phyloP scores from a whole-genome alignment of 1,140 invertebrate genomes.

The Vollenhovia emeryi region DNA sequence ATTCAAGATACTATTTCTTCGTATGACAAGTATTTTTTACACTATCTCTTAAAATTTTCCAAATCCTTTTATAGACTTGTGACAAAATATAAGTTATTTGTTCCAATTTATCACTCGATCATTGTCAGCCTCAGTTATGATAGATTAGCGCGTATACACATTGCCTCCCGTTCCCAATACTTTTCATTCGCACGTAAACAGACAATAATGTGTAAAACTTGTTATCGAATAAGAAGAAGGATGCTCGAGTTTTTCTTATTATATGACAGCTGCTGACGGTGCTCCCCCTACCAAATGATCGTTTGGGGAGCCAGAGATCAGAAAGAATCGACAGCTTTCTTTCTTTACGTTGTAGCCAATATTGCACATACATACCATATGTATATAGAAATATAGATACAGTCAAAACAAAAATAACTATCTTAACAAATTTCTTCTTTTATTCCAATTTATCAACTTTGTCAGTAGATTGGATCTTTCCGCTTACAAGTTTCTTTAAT shows the following conservation, averaged over 20 bases:
- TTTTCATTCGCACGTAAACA: background rate
- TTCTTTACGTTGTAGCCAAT: background rate
- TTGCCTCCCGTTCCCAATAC: background rate
- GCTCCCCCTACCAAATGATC: background rate
- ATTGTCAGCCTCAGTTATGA: background rate
- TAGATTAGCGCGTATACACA: background rate
- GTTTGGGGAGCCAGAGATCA: background rate
- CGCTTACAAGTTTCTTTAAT: background rate
- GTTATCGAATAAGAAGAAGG: background rate
- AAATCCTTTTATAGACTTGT: no score
- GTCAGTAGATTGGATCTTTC: no score
- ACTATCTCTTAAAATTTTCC: no score
- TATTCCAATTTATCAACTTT: background rate
- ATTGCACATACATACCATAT: background rate
- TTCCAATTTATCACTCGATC: no score
- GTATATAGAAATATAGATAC: background rate
- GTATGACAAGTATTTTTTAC: no score
- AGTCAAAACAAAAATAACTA: background rate
- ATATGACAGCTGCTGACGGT: background rate
- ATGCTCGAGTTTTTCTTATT: background rate
- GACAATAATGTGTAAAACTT: background rate
- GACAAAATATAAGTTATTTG: no score
- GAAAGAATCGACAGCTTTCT: background rate
- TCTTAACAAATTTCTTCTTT: background rate
- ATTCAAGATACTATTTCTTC: no score